Evolutionary conservation across 2,113 vertebrate species (phyloP).

Genomic region (Hyperoodon ampullatus): DNA sequence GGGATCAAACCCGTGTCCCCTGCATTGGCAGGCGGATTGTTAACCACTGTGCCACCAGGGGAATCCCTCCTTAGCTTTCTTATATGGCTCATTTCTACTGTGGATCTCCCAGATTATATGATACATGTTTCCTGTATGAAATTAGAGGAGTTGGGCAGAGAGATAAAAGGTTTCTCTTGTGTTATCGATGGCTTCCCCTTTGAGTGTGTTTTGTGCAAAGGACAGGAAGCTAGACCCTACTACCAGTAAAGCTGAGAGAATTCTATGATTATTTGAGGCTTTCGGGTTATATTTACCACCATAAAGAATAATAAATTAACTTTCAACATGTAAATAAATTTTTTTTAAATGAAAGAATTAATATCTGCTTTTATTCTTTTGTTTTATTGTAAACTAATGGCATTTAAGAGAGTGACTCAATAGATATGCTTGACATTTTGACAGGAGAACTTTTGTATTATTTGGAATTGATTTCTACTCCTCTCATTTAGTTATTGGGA

Average conservation of each 20-base stretch:
- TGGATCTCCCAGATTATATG: background rate
- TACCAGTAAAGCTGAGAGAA: conserved; percentile 2
- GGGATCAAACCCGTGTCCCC: no score
- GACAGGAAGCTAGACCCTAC: background rate
- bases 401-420: background rate
- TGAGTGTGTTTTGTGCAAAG: background rate
- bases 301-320: background rate
- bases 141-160: background rate
- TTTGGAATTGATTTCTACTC: background rate
- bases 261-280: background rate
- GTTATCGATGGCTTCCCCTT: background rate
- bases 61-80: background rate
- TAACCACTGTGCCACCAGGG: no score
- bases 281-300: background rate
- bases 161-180: background rate
- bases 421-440: background rate
- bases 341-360: conserved; percentile 38
- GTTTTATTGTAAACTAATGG: background rate
- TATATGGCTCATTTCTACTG: background rate
- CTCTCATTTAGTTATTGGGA: conserved; percentile 10
- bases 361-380: conserved; percentile 35
- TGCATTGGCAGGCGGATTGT: no score
- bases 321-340: background rate
- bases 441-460: background rate
- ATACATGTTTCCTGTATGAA: background rate